Conservation (phyloP, 2,888 invertebrate genomes). For the Callimorpha dominula region DNA sequence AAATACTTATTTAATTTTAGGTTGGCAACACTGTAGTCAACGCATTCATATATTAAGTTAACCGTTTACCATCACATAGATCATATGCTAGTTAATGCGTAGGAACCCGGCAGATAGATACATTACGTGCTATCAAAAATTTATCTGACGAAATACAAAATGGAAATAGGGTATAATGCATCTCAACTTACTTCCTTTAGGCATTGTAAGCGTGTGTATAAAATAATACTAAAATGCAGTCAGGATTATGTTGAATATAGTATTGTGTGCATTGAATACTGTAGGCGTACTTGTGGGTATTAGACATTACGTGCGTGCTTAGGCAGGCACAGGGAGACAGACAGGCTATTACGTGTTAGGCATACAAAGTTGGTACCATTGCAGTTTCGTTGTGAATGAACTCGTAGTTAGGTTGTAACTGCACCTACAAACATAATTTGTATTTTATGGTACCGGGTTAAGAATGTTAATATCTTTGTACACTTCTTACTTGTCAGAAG, state of each 20-base stretch:
- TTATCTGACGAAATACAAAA: too few relatives aligned
- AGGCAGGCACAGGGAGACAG: constrained; percentile 8
- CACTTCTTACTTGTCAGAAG: too few relatives aligned
- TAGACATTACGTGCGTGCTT: constrained; percentile 18
- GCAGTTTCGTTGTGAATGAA: not conserved
- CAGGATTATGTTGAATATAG: not conserved
- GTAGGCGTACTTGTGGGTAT: constrained; percentile 3
- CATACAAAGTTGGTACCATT: constrained; percentile 27
- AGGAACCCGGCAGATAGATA: too few relatives aligned
- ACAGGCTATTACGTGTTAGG: constrained; percentile 39
- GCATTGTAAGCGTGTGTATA: not conserved
- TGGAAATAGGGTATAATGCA: not conserved
- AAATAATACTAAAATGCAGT: not conserved
- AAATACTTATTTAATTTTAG: not conserved
- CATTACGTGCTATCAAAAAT: too few relatives aligned
- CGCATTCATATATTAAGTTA: not conserved
- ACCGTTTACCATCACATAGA: not conserved
- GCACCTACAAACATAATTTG: not conserved
- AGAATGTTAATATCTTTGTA: too few relatives aligned
- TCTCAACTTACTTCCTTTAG: not conserved
- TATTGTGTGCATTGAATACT: not conserved
- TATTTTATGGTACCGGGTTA: too few relatives aligned
- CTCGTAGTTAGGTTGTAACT: not conserved
- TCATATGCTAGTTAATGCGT: too few relatives aligned
- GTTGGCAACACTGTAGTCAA: not conserved